phyloP scores from a whole-genome alignment of 1,140 invertebrate genomes.

The Nephotettix cincticeps region DNA sequence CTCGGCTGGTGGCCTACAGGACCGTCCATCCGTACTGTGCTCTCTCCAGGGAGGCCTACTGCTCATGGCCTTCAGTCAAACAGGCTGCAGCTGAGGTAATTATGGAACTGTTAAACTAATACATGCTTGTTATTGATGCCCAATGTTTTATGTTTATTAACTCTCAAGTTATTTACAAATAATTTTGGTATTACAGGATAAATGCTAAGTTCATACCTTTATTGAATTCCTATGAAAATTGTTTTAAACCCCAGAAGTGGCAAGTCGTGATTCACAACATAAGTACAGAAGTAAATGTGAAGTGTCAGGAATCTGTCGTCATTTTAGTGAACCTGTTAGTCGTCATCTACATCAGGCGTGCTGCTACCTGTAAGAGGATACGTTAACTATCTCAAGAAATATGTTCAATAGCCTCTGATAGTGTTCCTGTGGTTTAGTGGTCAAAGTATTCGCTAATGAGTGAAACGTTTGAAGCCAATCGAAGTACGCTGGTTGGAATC shows the following conservation, averaged over 20 bases:
- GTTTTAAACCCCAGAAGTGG: background rate
- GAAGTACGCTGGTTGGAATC: no score
- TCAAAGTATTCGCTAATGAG: no score
- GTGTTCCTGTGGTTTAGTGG: no score
- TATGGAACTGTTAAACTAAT: background rate
- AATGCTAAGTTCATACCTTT: background rate
- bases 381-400: no score
- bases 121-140: background rate
- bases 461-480: no score
- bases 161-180: background rate
- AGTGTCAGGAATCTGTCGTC: no score
- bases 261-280: no score
- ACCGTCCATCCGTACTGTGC: conserved; percentile 28
- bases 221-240: background rate
- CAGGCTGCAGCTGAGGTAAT: conserved; percentile 28
- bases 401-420: no score
- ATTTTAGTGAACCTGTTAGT: no score
- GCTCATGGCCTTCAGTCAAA: conserved; percentile 17
- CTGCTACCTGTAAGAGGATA: no score
- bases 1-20: background rate
- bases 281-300: no score
- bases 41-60: background rate
- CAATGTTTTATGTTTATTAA: background rate
- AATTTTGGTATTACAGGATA: background rate
- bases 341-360: no score